phyloP scores from a whole-genome alignment of 2,888 invertebrate genomes.

The Drosophila barbarae region DNA sequence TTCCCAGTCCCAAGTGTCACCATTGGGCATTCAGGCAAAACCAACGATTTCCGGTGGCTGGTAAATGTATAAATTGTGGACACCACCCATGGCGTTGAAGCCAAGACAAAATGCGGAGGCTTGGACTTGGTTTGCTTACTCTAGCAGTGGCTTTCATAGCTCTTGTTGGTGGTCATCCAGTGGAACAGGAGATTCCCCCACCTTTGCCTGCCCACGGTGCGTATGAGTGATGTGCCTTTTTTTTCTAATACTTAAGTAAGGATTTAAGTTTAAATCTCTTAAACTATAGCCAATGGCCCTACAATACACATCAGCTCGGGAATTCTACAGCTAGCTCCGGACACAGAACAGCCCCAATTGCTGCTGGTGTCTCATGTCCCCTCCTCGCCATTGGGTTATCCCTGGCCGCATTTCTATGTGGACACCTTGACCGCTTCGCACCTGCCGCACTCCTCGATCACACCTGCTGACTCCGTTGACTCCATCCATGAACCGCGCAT shows the following conservation, averaged over 20 bases:
- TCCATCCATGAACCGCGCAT: conserved; percentile 18
- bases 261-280: too few relatives aligned
- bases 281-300: conserved; percentile 46
- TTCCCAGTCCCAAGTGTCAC: conserved; percentile 39
- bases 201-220: conserved; percentile 49
- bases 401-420: conserved; percentile 39
- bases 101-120: conserved; percentile 41
- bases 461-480: neutral
- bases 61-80: conserved; percentile 57
- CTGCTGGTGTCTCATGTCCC: conserved; percentile 39
- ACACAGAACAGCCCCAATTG: conserved; percentile 40
- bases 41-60: conserved; percentile 54
- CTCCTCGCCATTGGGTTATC: conserved; percentile 7
- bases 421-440: conserved; percentile 24
- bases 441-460: conserved; percentile 8
- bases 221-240: too few relatives aligned
- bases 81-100: conserved; percentile 1
- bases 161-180: conserved; percentile 15
- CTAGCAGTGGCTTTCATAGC: conserved; percentile 4
- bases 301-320: conserved; percentile 65
- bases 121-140: conserved; percentile 25
- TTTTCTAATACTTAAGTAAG: too few relatives aligned
- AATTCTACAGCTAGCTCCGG: conserved; percentile 55
- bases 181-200: conserved; percentile 18
- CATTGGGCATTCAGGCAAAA: conserved; percentile 65